phyloP scores from a whole-genome alignment of 2,113 vertebrate species.

The Asarcornis scutulata region DNA sequence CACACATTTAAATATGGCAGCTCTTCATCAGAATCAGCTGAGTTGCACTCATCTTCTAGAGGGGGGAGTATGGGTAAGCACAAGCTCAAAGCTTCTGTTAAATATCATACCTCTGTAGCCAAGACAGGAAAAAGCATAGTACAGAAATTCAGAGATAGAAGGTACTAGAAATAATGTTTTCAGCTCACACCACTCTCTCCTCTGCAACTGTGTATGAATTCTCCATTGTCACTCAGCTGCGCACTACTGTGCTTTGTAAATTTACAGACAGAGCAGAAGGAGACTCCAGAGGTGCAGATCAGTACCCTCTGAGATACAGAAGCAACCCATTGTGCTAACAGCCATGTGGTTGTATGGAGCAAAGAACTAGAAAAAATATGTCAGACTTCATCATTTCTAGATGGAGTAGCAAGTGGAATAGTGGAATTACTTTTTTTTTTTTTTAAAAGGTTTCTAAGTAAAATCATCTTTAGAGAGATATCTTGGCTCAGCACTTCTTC shows the following conservation, averaged over 20 bases:
- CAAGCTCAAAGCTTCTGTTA: constrained; percentile 9
- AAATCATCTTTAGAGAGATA: not conserved
- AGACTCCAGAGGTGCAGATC: not conserved
- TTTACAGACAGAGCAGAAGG: not conserved
- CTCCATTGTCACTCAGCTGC: not conserved
- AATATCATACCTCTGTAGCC: not conserved
- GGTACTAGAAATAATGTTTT: not conserved
- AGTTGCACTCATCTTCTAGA: not conserved
- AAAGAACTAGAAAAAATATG: not conserved
- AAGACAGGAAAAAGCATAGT: not conserved
- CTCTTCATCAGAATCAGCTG: not conserved
- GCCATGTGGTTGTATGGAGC: not conserved
- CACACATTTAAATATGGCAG: constrained; percentile 17
- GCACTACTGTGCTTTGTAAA: not conserved
- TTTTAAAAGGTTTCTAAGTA: not conserved
- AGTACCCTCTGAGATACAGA: not conserved
- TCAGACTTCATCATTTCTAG: not conserved
- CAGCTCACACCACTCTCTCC: not conserved
- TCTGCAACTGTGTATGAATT: not conserved
- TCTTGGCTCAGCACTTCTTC: not conserved
- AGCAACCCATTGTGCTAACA: not conserved
- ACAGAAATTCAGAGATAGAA: not conserved
- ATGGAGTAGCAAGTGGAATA: not conserved
- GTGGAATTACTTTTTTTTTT: not conserved
- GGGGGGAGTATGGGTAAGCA: not conserved